Percentiles rank a stretch among this genome's conserved stretches.
Conservation (phyloP, 2,113 vertebrate species). For the Ceratotherium simum region DNA sequence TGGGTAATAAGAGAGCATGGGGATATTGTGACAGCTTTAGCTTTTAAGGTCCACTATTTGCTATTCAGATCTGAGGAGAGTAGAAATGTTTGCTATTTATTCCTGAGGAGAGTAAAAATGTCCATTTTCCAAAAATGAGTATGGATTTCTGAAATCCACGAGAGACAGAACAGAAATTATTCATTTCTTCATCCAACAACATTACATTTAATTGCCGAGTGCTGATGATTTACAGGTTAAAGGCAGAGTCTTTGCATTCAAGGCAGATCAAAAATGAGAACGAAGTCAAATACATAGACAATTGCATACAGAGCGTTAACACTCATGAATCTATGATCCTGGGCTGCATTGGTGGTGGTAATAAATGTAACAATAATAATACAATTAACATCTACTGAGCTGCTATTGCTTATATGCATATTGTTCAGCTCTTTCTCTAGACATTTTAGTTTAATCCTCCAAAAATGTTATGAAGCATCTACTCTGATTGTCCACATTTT, state of each 20-base stretch:
- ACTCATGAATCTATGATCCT: background rate
- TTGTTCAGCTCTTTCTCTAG: background rate
- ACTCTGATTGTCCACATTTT: background rate
- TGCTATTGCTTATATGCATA: background rate
- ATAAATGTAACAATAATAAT: background rate
- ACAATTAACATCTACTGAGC: background rate
- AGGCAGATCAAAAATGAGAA: background rate
- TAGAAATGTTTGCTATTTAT: background rate
- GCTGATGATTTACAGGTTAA: background rate
- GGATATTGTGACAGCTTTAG: background rate
- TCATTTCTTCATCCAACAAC: background rate
- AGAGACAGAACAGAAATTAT: background rate
- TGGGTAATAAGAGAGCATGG: background rate
- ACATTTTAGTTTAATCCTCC: background rate
- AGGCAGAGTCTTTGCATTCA: background rate
- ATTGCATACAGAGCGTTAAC: background rate
- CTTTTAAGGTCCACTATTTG: background rate
- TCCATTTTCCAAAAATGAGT: background rate
- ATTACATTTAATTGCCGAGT: background rate
- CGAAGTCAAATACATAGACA: background rate
- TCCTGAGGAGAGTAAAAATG: background rate
- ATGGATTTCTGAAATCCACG: background rate
- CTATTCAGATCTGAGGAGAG: background rate
- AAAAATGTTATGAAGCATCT: background rate
- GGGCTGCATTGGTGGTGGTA: background rate